Conservation (phyloP, 2,888 invertebrate genomes). For the Sylvicola cinctus region DNA sequence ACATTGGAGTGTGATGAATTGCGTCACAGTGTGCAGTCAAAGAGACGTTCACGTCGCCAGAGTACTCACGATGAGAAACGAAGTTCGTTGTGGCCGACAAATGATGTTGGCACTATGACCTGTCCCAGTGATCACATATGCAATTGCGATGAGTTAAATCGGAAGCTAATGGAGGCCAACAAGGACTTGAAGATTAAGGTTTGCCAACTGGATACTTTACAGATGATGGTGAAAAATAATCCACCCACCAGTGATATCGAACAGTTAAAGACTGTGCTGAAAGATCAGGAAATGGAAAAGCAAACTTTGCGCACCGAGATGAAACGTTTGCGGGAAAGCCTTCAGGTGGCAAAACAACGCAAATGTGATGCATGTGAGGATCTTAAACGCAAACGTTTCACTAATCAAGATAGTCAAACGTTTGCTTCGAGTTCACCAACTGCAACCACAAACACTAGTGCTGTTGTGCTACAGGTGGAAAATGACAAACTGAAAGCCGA, state of each 20-base stretch:
- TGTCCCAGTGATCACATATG: conserved; percentile 16
- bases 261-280: conserved; percentile 11
- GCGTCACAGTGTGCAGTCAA: not conserved
- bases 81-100: conserved; percentile 13
- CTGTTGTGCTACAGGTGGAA: not conserved
- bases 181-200: conserved; percentile 15
- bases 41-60: conserved; percentile 11
- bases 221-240: conserved; percentile 17
- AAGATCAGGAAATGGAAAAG: not conserved
- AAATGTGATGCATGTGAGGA: too few species aligned
- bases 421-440: too few species aligned
- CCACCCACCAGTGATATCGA: conserved; percentile 18
- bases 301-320: not conserved
- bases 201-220: conserved; percentile 16
- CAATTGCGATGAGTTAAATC: conserved; percentile 14
- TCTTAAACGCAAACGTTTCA: too few species aligned
- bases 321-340: too few species aligned
- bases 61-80: conserved; percentile 20
- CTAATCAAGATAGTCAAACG: too few species aligned
- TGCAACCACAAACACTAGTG: too few species aligned
- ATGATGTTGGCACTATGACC: conserved; percentile 17
- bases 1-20: not conserved
- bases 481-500: conserved; percentile 9
- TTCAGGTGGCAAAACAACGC: too few species aligned
- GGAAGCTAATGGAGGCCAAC: conserved; percentile 16